Base-by-base conservation (phyloP, 1,140 invertebrate genomes). In the Panulirus ornatus region DNA sequence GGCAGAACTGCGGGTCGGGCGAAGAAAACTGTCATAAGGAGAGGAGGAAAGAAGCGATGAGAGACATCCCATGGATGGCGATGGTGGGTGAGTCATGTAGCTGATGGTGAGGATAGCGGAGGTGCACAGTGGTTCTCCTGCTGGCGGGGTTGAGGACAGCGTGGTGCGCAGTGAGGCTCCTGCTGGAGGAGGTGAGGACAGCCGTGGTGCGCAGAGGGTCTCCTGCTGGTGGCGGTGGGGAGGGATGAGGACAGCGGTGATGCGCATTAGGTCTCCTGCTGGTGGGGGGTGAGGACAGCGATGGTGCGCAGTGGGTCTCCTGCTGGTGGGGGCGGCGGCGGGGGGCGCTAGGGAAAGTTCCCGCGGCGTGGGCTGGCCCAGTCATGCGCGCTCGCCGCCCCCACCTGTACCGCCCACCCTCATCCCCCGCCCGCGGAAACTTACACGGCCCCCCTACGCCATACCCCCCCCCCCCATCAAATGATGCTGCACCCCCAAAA, bases 341-440 rank as follows among this genome's bases (percentile, higher is more conserved):
- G 54, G 54, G 3, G n/a, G 58, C n/a, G 58, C n/a, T 9, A 19
- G 58, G 58, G 58, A 66, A 66, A 30, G 71, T 75, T 75, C 14
- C 71, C 40, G 6, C 36, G 58, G n/a, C 58, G n/a, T 66, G 58
- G 58, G 58, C 5, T 66, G 58, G 58, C 58, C 54, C 27, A 66
- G 58, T 66, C 58, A 66, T 66, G 73, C 36, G 73, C 30, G 70
- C 14, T 76, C 22, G 36, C 73, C 36, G 38, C 73, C 38, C 73
- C 73, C 19, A 42, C 73, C 42, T 42, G 73, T 76, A 8, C 40
- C 22, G 36, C 22, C 34, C 71, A 19, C 71, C 40, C 70, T 19
- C 71, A 40, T 36, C 71, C 71, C 34, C 71, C 71, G 36, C 58
- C 71, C 36, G 16, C 71, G 36, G 71, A 75, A 75, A 75, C 71